Percentiles rank a stretch among this genome's conserved stretches.
phyloP scores from a whole-genome alignment of 2,797 vertebrate genomes.

The Chlorospingus semifuscus region DNA sequence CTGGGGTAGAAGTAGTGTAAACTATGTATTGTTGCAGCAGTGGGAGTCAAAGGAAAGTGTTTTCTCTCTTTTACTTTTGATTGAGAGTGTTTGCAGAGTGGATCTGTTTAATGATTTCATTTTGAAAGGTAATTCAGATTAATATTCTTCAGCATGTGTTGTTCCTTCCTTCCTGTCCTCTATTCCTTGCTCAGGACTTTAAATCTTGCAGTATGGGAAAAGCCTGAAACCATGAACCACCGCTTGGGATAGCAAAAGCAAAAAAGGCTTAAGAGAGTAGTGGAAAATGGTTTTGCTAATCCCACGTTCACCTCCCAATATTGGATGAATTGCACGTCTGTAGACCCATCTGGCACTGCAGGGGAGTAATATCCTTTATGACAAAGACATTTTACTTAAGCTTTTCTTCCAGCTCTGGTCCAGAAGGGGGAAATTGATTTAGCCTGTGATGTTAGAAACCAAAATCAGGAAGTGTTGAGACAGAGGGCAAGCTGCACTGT shows the following conservation, averaged over 20 bases:
- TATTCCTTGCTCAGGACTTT: neutral
- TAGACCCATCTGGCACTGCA: constrained; percentile 4
- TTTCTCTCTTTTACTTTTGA: neutral
- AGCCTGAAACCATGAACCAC: neutral
- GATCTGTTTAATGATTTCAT: neutral
- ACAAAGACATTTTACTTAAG: constrained; percentile 41
- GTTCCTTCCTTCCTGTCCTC: neutral
- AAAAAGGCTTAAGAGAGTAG: constrained; percentile 9
- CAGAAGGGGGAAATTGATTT: constrained; percentile 35
- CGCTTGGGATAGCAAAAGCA: neutral
- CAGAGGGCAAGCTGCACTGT: neutral
- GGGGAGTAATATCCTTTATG: constrained; percentile 36
- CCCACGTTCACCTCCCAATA: constrained; percentile 25
- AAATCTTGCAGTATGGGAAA: neutral
- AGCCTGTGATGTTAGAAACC: constrained; percentile 8
- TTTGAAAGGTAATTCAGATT: constrained; percentile 16
- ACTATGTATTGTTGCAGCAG: neutral
- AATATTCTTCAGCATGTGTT: neutral
- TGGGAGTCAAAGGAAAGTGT: neutral
- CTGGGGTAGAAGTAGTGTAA: neutral
- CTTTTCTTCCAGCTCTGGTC: constrained; percentile 16
- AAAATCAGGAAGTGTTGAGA: constrained; percentile 10
- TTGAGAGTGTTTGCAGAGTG: neutral
- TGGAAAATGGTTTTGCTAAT: constrained; percentile 52
- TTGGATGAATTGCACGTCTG: constrained; percentile 35